Evolutionary conservation across 2,797 vertebrate species (phyloP).

Genomic region (Ceryle rudis): DNA sequence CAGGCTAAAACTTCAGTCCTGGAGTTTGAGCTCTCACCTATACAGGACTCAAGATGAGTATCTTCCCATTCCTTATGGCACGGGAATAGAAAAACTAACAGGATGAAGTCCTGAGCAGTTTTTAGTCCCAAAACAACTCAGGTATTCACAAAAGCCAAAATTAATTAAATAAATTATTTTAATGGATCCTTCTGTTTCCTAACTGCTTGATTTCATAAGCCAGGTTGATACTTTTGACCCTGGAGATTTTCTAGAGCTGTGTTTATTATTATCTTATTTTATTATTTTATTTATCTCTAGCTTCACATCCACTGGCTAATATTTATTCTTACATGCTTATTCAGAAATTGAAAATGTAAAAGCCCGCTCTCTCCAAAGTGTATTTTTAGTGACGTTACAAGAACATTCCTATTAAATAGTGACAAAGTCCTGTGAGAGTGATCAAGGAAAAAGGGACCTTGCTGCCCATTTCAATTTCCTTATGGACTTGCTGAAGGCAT

Average conservation of each 20-base stretch:
- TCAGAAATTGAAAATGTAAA: neutral
- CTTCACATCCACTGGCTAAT: neutral
- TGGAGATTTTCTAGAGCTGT: neutral
- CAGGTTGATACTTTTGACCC: neutral
- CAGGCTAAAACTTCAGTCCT: neutral
- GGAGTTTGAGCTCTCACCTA: neutral
- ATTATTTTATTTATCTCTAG: neutral
- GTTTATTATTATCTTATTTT: neutral
- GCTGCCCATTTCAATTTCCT: neutral
- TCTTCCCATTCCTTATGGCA: neutral
- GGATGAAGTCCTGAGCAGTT: neutral
- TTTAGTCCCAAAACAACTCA: neutral
- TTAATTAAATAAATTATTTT: neutral
- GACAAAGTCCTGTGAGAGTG: neutral
- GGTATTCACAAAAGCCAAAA: neutral
- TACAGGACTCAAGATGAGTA: neutral
- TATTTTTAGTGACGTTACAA: neutral
- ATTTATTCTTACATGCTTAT: neutral
- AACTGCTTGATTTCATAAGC: neutral
- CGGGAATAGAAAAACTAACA: neutral
- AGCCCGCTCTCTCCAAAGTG: rapidly evolving
- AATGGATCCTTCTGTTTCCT: neutral
- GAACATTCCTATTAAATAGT: neutral
- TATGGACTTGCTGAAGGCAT: neutral
- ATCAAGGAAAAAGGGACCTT: neutral